Evolutionary conservation across 2,888 invertebrate species (phyloP), one percentile per base, ranked within the genome.

Genomic region (Labia minor): DNA sequence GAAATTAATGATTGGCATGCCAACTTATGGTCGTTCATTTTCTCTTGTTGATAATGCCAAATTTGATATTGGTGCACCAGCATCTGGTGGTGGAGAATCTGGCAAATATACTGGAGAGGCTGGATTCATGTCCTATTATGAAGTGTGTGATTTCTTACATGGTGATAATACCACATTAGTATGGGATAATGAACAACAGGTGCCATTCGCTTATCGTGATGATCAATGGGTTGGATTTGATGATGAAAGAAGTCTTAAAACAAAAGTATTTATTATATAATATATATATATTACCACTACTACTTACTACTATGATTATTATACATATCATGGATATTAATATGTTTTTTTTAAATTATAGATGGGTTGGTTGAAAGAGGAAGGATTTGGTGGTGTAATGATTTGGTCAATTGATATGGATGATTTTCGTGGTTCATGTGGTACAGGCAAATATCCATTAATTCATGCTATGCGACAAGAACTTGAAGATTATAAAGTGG

Each of bases 331-430:
- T n/a, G n/a, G n/a, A n/a, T n/a, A n/a, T n/a, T n/a, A 33, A 33
- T 67, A 8, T 33, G 33, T 37, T 64, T 21, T 26, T 70, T 62
- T 65, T n/a, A n/a, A n/a, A n/a, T 74, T 74, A 1, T 75, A 94
- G 93, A 92, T 92, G 86, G 87, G 89, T 68, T 95, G 95, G 95
- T 81, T 95, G 68, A 93, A 92, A 76, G 92, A 93, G 75, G 91
- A 92, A 83, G 94, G 92, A 21, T 93, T 93, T 71, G 95, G 94
- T 61, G 96, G 96, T 19, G 92, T 95, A 67, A 96, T 96, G 93
- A 89, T 96, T 65, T 96, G 95, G 95, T 95, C 95, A 0, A 84
- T 95, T 21, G 95, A 96, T 74, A 90, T 95, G 92, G 96, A 96
- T 74, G 96, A 96, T 78, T 96, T 95, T 81, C 82, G 86, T 70